Percentiles rank a stretch among this genome's conserved stretches.
Evolutionary conservation across 2,797 vertebrate species (phyloP).

Genomic region (Anas georgica): DNA sequence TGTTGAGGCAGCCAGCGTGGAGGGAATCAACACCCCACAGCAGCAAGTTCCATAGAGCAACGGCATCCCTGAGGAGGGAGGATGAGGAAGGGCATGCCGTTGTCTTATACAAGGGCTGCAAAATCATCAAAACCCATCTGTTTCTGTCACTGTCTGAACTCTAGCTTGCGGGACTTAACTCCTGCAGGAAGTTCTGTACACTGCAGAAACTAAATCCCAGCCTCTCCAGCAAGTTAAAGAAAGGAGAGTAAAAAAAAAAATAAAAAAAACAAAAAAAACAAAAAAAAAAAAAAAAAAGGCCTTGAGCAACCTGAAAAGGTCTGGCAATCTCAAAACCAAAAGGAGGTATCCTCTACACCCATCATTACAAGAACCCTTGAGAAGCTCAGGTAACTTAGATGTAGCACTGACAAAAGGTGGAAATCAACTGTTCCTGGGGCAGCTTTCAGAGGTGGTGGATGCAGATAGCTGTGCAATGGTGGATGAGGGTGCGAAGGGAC

Average conservation of each 20-base stretch:
- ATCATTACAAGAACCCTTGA: accelerated
- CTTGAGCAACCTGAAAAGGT: background rate
- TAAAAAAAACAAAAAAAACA: too few species aligned
- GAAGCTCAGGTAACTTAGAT: background rate
- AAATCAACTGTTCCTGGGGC: background rate
- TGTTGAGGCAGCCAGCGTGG: background rate
- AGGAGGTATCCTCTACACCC: background rate
- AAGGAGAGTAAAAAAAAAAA: too few species aligned
- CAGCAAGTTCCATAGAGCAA: background rate
- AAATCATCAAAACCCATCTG: background rate
- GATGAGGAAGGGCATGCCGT: background rate
- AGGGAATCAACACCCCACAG: background rate
- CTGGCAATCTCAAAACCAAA: background rate
- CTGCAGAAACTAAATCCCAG: background rate
- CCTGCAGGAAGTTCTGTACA: background rate
- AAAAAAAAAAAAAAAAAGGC: too few species aligned
- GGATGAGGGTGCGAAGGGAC: background rate
- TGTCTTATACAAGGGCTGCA: background rate
- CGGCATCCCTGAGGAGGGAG: background rate
- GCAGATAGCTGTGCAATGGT: background rate
- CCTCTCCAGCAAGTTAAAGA: background rate
- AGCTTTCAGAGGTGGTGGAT: background rate
- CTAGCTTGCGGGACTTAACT: background rate
- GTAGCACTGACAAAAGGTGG: background rate
- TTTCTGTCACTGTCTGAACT: background rate